Base-by-base conservation (phyloP, 2,113 vertebrate species). In the Stegostoma tigrinum region DNA sequence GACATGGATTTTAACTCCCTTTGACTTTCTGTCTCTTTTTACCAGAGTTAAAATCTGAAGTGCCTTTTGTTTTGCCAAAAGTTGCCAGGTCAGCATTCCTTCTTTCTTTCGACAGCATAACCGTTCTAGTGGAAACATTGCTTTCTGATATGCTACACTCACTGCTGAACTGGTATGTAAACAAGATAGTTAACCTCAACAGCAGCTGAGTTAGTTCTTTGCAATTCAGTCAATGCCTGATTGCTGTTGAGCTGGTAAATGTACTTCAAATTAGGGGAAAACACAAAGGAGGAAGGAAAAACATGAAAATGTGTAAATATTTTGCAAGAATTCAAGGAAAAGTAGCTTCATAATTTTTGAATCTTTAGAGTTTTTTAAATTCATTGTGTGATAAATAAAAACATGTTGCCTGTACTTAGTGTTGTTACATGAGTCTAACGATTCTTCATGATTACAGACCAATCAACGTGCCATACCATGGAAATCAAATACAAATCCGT, bases 401-500 rank as follows among this genome's bases (percentile, higher is more conserved):
- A 14, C 14, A 61, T n/a, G 30, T 90, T 34, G 34, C 14, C 52
- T n/a, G 19, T 38, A 55, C 52, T 48, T 72, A n/a, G 12, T 3
- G 38, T 30, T 70, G 45, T 67, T 94, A 23, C 6, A 68, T 67
- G 17, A 21, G 10, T 70, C 24, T 48, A 42, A 94, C 38, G 70
- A 94, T 94, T 45, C 93, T 67, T 68, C 23, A 45, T 94, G 42
- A 45, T 94, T 42, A 23, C 96, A 98, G 98, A 66, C 94, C 96
- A 52, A 61, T 98, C 96, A 96, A 96, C 83, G 96, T 98, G 95
- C 98, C 98, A 61, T 98, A 97, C 67, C 96, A 97, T 42, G 97
- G 96, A 96, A 97, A 97, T 21, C 98, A 98, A 90, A 97, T 98
- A 80, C 97, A 97, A 72, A 98, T 98, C 96, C 95, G 96, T 0